Percentiles rank a stretch among this genome's conserved stretches.
Evolutionary conservation across 2,888 invertebrate species (phyloP).

Genomic region (Coenonympha arcania): DNA sequence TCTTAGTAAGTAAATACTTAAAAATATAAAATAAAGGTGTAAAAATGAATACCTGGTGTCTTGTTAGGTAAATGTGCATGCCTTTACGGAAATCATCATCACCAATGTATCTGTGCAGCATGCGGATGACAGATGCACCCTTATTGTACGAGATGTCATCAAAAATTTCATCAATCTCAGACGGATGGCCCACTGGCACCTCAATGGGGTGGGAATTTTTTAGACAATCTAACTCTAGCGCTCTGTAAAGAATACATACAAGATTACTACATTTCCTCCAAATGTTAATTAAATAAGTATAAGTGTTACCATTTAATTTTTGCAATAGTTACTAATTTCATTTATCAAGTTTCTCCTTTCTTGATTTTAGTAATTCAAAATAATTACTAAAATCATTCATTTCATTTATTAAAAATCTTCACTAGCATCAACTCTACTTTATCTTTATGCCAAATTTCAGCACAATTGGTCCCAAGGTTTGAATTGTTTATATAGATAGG

Average conservation of each 20-base stretch:
- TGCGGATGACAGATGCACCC: constrained; percentile 94
- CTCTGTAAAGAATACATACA: constrained; percentile 62
- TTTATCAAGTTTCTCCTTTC: too few species aligned
- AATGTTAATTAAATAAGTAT: background rate
- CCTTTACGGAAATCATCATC: constrained; percentile 94
- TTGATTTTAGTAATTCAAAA: too few species aligned
- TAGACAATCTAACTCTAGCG: constrained; percentile 88
- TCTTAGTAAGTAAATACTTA: background rate
- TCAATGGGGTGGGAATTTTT: constrained; percentile 97
- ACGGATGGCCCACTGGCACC: constrained; percentile 93
- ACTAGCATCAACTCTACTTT: too few species aligned
- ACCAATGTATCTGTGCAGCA: constrained; percentile 95
- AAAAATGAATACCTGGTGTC: constrained; percentile 75
- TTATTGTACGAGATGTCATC: constrained; percentile 98
- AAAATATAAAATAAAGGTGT: background rate
- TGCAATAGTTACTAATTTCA: too few species aligned
- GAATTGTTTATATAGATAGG: background rate
- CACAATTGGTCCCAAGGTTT: too few species aligned
- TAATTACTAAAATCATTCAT: too few species aligned
- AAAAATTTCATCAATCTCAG: constrained; percentile 97
- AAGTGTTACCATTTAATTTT: too few species aligned
- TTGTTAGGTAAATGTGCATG: constrained; percentile 90
- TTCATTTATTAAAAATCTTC: too few species aligned
- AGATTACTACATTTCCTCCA: background rate
- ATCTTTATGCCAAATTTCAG: too few species aligned